Conservation (phyloP, 2,888 invertebrate species). For the Frankliniella intonsa region DNA sequence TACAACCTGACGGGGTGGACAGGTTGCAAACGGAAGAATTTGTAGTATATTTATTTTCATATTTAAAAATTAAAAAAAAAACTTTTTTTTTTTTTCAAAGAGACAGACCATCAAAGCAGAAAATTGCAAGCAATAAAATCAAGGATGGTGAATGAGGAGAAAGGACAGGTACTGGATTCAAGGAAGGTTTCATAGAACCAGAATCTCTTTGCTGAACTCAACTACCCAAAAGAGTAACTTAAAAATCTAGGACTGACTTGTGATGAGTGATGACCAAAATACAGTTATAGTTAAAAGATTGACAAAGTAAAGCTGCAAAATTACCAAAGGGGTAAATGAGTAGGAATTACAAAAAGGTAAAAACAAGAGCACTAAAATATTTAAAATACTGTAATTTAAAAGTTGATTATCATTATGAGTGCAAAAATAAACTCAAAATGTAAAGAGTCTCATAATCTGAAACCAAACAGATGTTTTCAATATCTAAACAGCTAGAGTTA, state of each 20-base stretch:
- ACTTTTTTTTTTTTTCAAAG: not conserved
- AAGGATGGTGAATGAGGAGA: not conserved
- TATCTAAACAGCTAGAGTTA: no score
- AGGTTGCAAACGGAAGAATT: not conserved
- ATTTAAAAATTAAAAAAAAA: not conserved
- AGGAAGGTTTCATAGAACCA: not conserved
- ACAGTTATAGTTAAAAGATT: not conserved
- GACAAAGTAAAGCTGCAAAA: not conserved
- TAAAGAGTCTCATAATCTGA: no score
- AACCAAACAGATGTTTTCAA: no score
- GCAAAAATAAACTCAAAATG: no score
- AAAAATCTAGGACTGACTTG: not conserved
- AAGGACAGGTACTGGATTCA: not conserved
- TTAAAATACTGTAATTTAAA: no score
- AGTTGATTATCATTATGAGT: no score
- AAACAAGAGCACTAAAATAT: not conserved
- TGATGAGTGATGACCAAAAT: not conserved
- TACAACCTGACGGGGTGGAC: not conserved
- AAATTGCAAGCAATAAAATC: slow-evolving; percentile 16
- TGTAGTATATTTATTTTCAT: not conserved
- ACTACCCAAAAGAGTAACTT: not conserved
- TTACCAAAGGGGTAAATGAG: not conserved
- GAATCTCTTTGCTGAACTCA: not conserved
- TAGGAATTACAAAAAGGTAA: not conserved
- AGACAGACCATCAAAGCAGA: slow-evolving; percentile 22